phyloP scores from a whole-genome alignment of 2,888 invertebrate genomes.

The Drosophila putrida region DNA sequence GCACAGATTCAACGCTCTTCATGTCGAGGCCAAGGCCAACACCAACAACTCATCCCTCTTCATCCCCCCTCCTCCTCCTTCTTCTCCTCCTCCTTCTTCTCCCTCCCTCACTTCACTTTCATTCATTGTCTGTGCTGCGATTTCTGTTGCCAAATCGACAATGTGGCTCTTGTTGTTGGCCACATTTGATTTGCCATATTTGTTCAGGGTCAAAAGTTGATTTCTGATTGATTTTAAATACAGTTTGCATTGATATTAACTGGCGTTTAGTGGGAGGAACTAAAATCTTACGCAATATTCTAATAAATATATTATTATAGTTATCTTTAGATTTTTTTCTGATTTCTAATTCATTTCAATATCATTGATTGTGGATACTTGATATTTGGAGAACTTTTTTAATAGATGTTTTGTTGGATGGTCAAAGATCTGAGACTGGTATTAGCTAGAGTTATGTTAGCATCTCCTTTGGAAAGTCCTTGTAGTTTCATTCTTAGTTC shows the following conservation, averaged over 20 bases:
- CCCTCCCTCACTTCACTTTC: background rate
- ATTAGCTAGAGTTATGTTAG: too few relatives aligned
- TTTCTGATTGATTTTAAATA: constrained; percentile 5
- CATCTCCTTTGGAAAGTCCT: too few relatives aligned
- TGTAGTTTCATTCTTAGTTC: too few relatives aligned
- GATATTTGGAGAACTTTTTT: too few relatives aligned
- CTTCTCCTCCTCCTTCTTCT: background rate
- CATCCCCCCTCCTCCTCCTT: background rate
- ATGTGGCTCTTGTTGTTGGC: constrained; percentile 27
- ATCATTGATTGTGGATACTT: too few relatives aligned
- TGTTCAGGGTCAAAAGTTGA: constrained; percentile 7
- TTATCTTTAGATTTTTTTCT: too few relatives aligned
- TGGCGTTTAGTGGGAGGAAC: background rate
- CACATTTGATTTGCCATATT: constrained; percentile 40
- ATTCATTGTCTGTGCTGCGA: background rate
- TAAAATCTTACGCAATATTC: background rate
- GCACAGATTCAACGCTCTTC: background rate
- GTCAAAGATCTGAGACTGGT: too few relatives aligned
- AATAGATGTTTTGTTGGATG: too few relatives aligned
- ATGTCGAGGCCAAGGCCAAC: constrained; percentile 43
- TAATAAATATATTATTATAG: too few relatives aligned
- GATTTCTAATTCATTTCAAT: too few relatives aligned
- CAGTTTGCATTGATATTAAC: constrained; percentile 4
- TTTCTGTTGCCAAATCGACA: constrained; percentile 41
- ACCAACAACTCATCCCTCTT: background rate